Base-by-base conservation (phyloP, 2,888 invertebrate species). In the Melinaea marsaeus region DNA sequence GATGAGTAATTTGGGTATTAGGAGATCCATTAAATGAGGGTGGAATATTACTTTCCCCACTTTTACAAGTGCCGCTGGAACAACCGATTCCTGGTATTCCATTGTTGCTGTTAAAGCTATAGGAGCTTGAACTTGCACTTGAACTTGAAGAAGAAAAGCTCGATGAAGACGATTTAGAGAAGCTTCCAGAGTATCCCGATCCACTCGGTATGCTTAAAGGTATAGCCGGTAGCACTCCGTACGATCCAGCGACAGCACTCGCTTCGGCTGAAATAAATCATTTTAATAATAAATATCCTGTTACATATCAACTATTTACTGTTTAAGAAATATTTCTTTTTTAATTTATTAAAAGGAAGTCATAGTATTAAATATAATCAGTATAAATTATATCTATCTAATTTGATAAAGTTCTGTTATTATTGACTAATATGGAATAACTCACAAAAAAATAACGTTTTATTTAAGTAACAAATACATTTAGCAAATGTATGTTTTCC, bases 121-220 rank as follows among this genome's bases (percentile, higher is more conserved):
- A 90, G 51, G 89, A 81, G 67, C 86, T 84, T 6, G 89, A 79
- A 69, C 88, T 88, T 42, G 90, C 78, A 71, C 88, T 89, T 42
- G 90, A 80, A 74, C 89, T 88, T 2, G 88, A 81, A 48, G 90
- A 81, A 13, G 90, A 81, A 55, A 79, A 86, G 69, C 88, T 90
- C 32, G 88, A 83, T 13, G 91, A 77, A 42, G 86, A 83, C 0
- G 90, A 82, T 71, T 88, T 81, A 42, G 91, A 79, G 78, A 85
- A 83, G 78, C 88, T 86, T 79, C 92, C 85, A 68, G 89, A 80
- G 83, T 77, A 84, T 72, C 84, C 88, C 4, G 74, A 69, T 37
- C 80, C 81, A 63, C 74, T 75, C 3, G 85, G 80, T 59, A 79
- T 72, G 60, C 75, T 72, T 5, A 79, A 62, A n/a, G 86, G 84